Evolutionary conservation across 2,797 vertebrate genomes (phyloP), one percentile per base, ranked within the genome.

Genomic region (Lerista edwardsae): DNA sequence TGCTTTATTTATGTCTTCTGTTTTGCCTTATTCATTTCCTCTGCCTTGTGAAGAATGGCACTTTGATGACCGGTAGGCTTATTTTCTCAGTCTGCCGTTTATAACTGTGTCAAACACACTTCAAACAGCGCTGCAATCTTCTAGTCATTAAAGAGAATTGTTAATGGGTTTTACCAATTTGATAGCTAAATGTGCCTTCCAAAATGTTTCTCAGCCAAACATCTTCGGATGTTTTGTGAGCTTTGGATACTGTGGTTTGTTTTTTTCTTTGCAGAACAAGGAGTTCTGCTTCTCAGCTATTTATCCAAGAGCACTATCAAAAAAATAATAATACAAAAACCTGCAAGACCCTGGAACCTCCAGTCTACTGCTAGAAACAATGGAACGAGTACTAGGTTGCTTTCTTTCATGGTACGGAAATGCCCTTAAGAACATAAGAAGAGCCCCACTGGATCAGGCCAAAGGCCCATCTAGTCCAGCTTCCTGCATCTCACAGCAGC

Each of bases 91-190:
- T 67, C 23, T 68, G 31, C 51, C 88, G 88, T 76, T 84, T 91
- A 89, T 85, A 12, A 85, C 65, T 78, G 27, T 27, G 4, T 81
- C 75, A 87, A 81, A 80, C 69, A 72, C 29, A 67, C 19, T 87
- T 81, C 67, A 84, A 73, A 82, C 75, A 67, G 8, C 59, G 67
- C 51, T 59, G 68, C 67, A 77, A 57, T 84, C 79, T 81, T 76
- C 80, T 78, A 67, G 69, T 83, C 72, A 80, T 90, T 83, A 82
- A 88, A 82, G 31, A 67, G 36, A 87, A 77, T 87, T 89, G 7
- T 9, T 77, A 73, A 87, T 67, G 61, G 59, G 10, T 78, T 89
- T 91, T 75, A 57, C 75, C 84, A 11, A 4, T 83, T 86, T 90
- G 61, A 80, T 44, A 81, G 64, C n/a, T 75, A 17, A 74, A 14